Conservation (phyloP, 1,140 invertebrate species). For the Diabrotica virgifera region DNA sequence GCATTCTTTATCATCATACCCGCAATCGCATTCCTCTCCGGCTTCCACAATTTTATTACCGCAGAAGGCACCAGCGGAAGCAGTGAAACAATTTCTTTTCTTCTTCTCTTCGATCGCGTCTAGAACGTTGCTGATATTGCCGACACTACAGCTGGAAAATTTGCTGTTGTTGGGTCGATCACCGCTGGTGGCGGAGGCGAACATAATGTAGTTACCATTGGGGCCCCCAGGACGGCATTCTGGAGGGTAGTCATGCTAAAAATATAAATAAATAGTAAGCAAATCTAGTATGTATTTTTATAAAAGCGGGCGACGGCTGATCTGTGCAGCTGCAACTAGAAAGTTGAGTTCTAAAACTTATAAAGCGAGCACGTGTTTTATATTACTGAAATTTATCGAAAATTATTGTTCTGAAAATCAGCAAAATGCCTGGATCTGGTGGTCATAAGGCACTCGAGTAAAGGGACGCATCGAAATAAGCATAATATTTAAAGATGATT, state of each 20-base stretch:
- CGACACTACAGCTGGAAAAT: slow-evolving; percentile 89
- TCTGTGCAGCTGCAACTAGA: too few relatives aligned
- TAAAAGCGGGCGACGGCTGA: too few relatives aligned
- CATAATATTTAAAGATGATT: too few relatives aligned
- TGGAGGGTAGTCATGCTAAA: slow-evolving; percentile 90
- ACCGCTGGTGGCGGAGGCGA: slow-evolving; percentile 91
- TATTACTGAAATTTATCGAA: too few relatives aligned
- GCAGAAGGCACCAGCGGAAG: slow-evolving; percentile 92
- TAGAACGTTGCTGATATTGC: slow-evolving; percentile 92
- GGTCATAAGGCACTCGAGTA: too few relatives aligned
- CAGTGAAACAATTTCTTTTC: slow-evolving; percentile 94
- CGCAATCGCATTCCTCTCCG: slow-evolving; percentile 98
- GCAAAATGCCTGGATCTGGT: too few relatives aligned
- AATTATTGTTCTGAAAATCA: too few relatives aligned
- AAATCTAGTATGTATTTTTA: too few relatives aligned
- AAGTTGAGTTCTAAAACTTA: too few relatives aligned
- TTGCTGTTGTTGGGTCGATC: slow-evolving; percentile 92
- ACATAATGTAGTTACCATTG: slow-evolving; percentile 96
- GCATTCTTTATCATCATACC: slow-evolving; percentile 92
- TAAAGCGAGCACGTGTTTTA: too few relatives aligned
- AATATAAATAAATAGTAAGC: slow-evolving; percentile 26
- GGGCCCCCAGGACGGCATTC: slow-evolving; percentile 87
- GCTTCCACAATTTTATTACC: slow-evolving; percentile 98
- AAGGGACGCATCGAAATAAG: too few relatives aligned
- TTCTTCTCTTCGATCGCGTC: slow-evolving; percentile 87